Evolutionary conservation across 2,113 vertebrate genomes (phyloP), one percentile per base, ranked within the genome.

Genomic region (Triplophysa siluroides): DNA sequence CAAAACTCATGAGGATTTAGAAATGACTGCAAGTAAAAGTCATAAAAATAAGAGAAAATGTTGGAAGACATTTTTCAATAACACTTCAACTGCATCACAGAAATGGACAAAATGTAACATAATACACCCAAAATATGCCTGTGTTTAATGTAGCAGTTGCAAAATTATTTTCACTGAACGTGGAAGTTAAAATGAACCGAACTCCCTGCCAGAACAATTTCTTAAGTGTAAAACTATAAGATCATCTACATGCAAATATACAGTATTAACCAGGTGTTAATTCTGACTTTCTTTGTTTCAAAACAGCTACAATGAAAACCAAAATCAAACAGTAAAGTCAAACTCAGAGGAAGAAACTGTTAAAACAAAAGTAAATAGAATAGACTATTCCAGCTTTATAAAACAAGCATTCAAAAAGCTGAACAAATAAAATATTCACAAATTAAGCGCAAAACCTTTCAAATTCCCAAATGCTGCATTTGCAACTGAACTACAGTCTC

Each of bases 351-450:
- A 62, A 62, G 9, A 75, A 74, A 45, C 9, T 13, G 0, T 43
- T 75, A 62, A 75, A 60, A 58, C 54, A 75, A 75, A 14, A 19
- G 38, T 21, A 62, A 75, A 62, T 4, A 24, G 8, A 75, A 47
- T 3, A 29, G 26, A 29, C 26, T 3, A 74, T 75, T 45, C 38
- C 5, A 23, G n/a, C 52, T 45, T 75, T 75, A 24, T 47, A 45
- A 26, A 62, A 62, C 72, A 75, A 38, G 14, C 58, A 45, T 75
- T 41, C 72, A 24, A 75, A 54, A 61, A 63, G 60, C 21, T 76
- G 10, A 76, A 62, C 18, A 26, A 63, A 33, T 50, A 76, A 76
- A 76, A 64, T 76, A 76, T 76, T 64, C 29, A 64, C 61, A 76
- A 76, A 64, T 6, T 47, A 64, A 54, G 63, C 76, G 23, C 47